Base-by-base conservation (phyloP, 2,797 vertebrate genomes). In the Chrosomus eos region DNA sequence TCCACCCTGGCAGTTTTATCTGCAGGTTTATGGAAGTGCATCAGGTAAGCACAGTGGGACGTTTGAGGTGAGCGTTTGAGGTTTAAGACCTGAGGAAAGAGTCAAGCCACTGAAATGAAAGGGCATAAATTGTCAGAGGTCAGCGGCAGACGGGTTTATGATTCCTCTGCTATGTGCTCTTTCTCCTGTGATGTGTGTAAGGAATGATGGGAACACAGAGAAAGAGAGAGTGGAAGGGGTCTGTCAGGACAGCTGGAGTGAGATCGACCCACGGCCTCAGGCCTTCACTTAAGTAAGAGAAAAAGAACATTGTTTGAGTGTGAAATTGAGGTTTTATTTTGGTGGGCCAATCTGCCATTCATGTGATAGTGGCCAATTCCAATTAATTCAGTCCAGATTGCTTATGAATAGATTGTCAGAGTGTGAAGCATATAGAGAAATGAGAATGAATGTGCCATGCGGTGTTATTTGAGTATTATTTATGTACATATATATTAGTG, bases 71-170 rank as follows among this genome's bases (percentile, higher is more conserved):
- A 71, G 38, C 28, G 11, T 80, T 77, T 28, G 43, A 51, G 28
- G 77, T 80, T 81, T 81, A 72, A 72, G 80, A 72, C 67, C 51
- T 21, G 51, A 71, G 48, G 66, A 58, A 31, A 81, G 51, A 28
- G 51, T 81, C 66, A 31, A 58, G 67, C 60, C 31, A 16, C 60
- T 83, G 33, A 77, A 67, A 83, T 68, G 19, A 83, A 77, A 40
- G n/a, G 62, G 13, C 73, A 67, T 83, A 68, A 67, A 76, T 76
- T 53, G 11, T 75, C n/a, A 11, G 72, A 83, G 82, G 82, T 83
- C 73, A 67, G 64, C 18, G 18, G 26, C 33, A 43, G 73, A 68
- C 1, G 19, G 33, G 82, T 86, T 86, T 86, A 86, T 78, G 74
- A 55, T 28, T 1, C 28, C 18, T 80, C 36, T 45, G 33, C 26